phyloP scores from a whole-genome alignment of 2,888 invertebrate species.

The Drosophila meridionalis region DNA sequence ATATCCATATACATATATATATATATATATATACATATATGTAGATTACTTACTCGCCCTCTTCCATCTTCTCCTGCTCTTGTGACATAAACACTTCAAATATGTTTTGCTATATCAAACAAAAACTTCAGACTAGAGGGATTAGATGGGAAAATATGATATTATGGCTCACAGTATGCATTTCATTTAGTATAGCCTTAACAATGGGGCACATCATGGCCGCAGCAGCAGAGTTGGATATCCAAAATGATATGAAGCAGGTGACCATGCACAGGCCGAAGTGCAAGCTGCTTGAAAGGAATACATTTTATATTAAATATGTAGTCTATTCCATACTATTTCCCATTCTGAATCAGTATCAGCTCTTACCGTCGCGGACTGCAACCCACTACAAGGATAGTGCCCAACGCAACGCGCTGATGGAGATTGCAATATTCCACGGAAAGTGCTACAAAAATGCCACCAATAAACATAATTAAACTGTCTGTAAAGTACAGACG shows the following conservation, averaged over 20 bases:
- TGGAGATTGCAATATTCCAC: constrained; percentile 95
- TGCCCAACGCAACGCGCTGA: constrained; percentile 92
- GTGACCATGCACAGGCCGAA: constrained; percentile 93
- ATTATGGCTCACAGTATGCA: constrained; percentile 59
- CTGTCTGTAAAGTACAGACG: constrained; percentile 91
- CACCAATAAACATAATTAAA: constrained; percentile 94
- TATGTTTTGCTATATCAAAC: constrained; percentile 49
- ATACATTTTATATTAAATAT: background rate
- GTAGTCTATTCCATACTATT: background rate
- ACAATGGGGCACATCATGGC: constrained; percentile 95
- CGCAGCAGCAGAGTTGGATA: constrained; percentile 95
- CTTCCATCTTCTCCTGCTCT: constrained; percentile 55
- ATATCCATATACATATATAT: background rate
- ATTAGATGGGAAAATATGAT: background rate
- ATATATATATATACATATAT: background rate
- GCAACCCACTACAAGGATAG: constrained; percentile 91
- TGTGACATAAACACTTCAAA: constrained; percentile 52
- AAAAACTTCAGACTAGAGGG: background rate
- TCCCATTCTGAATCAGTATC: background rate
- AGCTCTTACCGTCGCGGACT: constrained; percentile 87
- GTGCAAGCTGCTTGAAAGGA: constrained; percentile 59
- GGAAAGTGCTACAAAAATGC: constrained; percentile 94
- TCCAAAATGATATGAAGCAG: constrained; percentile 96
- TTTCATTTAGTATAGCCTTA: constrained; percentile 70
- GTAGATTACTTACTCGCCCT: constrained; percentile 58